Percentiles rank a stretch among this genome's conserved stretches.
Evolutionary conservation across 2,797 vertebrate genomes (phyloP).

Genomic region (Balearica regulorum): DNA sequence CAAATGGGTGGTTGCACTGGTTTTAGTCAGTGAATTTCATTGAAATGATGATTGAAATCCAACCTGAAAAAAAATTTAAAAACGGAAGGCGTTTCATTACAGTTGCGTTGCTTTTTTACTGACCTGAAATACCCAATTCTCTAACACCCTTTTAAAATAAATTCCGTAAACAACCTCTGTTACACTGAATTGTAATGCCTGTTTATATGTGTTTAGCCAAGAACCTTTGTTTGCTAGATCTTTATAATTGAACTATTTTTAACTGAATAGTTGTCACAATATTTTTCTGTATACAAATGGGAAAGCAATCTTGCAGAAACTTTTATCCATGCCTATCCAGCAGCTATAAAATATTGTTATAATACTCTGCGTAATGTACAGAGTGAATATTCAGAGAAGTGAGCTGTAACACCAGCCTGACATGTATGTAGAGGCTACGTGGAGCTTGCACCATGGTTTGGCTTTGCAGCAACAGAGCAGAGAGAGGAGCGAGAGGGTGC

Average conservation of each 20-base stretch:
- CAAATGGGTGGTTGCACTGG: neutral
- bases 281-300: neutral
- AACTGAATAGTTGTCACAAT: neutral
- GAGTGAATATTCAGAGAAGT: neutral
- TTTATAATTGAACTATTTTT: slow-evolving; percentile 21
- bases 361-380: neutral
- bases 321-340: neutral
- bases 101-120: neutral
- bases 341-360: neutral
- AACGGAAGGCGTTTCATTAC: neutral
- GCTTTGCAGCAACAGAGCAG: neutral
- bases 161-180: neutral
- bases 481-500: neutral
- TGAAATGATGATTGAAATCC: slow-evolving; percentile 37
- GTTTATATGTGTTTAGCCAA: neutral
- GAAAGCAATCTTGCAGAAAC: neutral
- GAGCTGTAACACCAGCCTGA: neutral
- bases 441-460: neutral
- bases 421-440: neutral
- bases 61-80: neutral
- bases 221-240: neutral
- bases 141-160: neutral
- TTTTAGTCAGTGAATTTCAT: slow-evolving; percentile 30
- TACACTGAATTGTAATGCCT: neutral
- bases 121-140: neutral